Conservation (phyloP, 2,113 vertebrate species). For the Redunca redunca region DNA sequence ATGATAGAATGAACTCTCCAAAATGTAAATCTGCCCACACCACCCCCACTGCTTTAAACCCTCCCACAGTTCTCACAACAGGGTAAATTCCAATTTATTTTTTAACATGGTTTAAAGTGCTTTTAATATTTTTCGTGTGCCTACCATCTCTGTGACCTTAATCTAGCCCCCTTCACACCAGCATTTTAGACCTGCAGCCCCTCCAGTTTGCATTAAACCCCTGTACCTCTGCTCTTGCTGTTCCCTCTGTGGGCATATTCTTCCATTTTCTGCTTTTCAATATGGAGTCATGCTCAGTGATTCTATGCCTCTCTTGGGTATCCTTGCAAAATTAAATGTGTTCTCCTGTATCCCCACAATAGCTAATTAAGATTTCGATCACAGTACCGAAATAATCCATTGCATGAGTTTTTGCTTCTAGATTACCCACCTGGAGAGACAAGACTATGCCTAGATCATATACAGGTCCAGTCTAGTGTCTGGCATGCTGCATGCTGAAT, state of each 20-base stretch:
- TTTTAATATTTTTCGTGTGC: background rate
- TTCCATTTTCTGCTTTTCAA: background rate
- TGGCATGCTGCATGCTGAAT: background rate
- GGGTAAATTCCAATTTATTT: background rate
- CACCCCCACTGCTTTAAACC: background rate
- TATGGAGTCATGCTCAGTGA: background rate
- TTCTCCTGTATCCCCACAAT: background rate
- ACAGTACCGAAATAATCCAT: background rate
- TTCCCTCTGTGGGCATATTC: background rate
- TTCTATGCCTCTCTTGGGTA: background rate
- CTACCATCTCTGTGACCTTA: background rate
- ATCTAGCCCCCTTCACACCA: background rate
- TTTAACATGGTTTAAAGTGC: background rate
- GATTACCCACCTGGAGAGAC: background rate
- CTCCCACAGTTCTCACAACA: background rate
- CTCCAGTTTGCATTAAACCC: background rate
- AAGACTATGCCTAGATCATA: background rate
- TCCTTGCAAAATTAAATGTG: background rate
- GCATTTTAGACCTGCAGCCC: background rate
- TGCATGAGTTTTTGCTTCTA: background rate
- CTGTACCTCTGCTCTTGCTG: background rate
- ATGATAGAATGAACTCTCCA: background rate
- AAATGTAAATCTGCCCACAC: background rate
- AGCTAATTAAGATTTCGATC: background rate
- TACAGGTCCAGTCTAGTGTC: background rate